phyloP scores from a whole-genome alignment of 2,113 vertebrate species.

The Donacobius atricapilla region DNA sequence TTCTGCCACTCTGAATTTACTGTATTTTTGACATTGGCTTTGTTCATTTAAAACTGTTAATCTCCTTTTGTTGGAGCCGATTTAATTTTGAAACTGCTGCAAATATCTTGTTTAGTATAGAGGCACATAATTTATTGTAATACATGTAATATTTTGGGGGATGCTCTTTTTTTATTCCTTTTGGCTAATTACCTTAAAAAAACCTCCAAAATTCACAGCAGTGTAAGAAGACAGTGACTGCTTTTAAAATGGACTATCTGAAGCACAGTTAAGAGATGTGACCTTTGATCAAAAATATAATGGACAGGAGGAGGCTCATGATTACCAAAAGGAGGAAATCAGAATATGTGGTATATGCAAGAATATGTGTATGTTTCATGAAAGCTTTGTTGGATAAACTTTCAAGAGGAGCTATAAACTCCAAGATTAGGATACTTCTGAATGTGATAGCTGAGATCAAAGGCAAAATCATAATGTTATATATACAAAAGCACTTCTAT shows the following conservation, averaged over 20 bases:
- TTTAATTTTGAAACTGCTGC: background rate
- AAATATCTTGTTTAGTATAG: background rate
- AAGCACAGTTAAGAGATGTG: background rate
- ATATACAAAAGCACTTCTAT: constrained; percentile 46
- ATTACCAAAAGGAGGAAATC: background rate
- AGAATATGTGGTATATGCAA: background rate
- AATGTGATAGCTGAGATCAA: constrained; percentile 32
- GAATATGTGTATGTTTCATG: background rate
- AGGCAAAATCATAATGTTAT: constrained; percentile 46
- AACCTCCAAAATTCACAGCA: background rate
- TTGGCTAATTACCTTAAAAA: background rate
- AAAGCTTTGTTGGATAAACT: constrained; percentile 37
- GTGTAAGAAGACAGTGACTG: background rate
- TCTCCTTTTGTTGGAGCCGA: rapidly evolving
- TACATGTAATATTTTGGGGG: background rate
- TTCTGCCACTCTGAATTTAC: background rate
- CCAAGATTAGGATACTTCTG: constrained; percentile 33
- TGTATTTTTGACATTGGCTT: background rate
- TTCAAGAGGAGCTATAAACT: constrained; percentile 15
- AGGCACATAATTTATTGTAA: background rate
- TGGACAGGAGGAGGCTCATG: background rate
- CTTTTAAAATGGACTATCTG: background rate
- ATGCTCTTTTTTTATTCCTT: background rate
- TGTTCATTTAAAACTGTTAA: background rate
- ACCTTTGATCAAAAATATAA: background rate